phyloP scores from a whole-genome alignment of 2,888 invertebrate genomes.

The Seira sanloemensis region DNA sequence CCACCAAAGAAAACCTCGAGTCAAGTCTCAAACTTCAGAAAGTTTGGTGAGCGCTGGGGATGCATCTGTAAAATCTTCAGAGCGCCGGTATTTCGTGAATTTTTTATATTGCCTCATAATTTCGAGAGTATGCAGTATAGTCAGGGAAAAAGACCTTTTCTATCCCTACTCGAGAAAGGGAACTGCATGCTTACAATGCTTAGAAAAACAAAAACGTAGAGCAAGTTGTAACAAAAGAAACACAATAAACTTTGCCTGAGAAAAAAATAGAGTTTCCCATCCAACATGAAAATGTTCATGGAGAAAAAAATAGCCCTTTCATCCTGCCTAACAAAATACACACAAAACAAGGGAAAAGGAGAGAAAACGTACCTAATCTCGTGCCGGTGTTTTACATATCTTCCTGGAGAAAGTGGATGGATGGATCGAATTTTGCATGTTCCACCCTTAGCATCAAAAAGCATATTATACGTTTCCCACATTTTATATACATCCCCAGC shows the following conservation, averaged over 20 bases:
- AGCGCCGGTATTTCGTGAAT: conserved; percentile 68
- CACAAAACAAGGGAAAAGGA: neutral
- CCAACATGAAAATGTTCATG: neutral
- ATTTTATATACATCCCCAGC: conserved; percentile 1
- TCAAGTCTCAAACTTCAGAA: conserved; percentile 70
- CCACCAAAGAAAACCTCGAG: conserved; percentile 60
- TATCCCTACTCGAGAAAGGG: no score
- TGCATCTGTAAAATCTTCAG: conserved; percentile 70
- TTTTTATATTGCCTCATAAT: conserved; percentile 61
- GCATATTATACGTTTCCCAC: neutral
- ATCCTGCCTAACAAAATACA: neutral
- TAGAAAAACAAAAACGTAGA: conserved; percentile 9
- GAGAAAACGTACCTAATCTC: neutral
- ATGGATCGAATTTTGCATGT: conserved; percentile 42
- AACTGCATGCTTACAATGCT: neutral
- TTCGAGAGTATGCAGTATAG: conserved; percentile 33
- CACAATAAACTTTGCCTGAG: neutral
- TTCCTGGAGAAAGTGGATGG: conserved; percentile 14
- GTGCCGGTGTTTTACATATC: neutral
- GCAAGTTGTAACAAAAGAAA: neutral
- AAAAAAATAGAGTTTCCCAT: no score
- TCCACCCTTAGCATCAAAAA: neutral
- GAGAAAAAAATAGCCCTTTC: neutral
- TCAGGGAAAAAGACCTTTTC: no score
- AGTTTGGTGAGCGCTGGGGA: conserved; percentile 70